These are phyloP conservation scores for Tethya wilhelma DNA, from an alignment of 37 sponge, comb jelly and placozoan species.

Conservation along the genomic window DNA sequence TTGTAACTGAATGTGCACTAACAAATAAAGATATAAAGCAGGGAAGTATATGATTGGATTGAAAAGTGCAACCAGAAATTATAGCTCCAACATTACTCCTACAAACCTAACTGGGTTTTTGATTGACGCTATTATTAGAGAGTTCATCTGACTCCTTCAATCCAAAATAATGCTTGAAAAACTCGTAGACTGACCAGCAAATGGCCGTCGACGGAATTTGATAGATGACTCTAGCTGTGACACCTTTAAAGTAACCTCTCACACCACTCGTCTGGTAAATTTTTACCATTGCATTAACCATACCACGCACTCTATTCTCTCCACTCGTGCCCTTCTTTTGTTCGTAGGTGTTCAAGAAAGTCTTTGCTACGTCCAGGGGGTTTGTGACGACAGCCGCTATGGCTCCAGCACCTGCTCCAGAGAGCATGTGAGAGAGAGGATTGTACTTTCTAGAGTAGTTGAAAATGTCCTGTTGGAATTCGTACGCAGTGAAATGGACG, in stretches of 20 bases:
- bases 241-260: constrained; percentile 82
- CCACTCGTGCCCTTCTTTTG: constrained; percentile 20
- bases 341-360: constrained; percentile 90
- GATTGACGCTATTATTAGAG: no score
- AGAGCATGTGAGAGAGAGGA: constrained; percentile 88
- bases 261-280: constrained; percentile 82
- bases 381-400: constrained; percentile 86
- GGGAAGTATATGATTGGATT: neutral
- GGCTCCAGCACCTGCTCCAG: constrained; percentile 94
- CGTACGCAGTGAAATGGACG: constrained; percentile 88
- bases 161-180: constrained; percentile 87
- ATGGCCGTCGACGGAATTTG: constrained; percentile 96
- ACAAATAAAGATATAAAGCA: neutral
- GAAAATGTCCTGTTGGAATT: constrained; percentile 70
- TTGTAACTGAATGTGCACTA: no score
- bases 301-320: constrained; percentile 70
- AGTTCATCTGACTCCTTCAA: constrained; percentile 48
- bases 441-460: constrained; percentile 80
- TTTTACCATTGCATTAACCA: constrained; percentile 66
- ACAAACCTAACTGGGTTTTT: no score
- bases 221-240: constrained; percentile 83
- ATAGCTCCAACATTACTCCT: no score
- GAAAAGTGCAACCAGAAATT: neutral
- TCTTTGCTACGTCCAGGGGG: constrained; percentile 97
- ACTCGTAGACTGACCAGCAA: constrained; percentile 99